These are phyloP conservation scores for Ophioninae sp. DNA, from an alignment of 2,888 invertebrate genomes.

Conservation along the genomic window DNA sequence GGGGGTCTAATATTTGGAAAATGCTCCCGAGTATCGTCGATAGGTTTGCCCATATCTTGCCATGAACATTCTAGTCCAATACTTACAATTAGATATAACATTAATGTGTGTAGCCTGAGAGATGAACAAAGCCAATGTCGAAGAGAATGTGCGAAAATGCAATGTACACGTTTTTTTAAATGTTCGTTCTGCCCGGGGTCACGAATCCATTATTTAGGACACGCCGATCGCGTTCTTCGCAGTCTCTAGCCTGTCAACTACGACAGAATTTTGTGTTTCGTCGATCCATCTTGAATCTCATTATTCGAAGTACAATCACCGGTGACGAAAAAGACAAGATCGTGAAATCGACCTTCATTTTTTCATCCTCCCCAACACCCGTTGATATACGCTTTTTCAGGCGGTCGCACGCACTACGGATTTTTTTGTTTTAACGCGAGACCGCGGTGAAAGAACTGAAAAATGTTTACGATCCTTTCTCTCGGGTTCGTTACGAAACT, in stretches of 20 bases:
- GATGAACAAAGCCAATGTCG: constrained; percentile 27
- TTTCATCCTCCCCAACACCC: neutral
- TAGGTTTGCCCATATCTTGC: constrained; percentile 56
- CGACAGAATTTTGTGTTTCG: neutral
- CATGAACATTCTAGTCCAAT: constrained; percentile 67
- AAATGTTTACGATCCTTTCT: constrained; percentile 33
- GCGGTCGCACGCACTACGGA: constrained; percentile 36
- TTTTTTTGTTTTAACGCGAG: neutral
- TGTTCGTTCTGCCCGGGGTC: neutral
- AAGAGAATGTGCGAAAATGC: neutral
- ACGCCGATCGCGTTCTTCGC: too few relatives aligned
- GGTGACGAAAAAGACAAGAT: neutral
- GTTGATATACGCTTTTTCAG: constrained; percentile 19
- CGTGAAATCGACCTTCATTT: neutral
- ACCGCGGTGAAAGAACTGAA: constrained; percentile 6
- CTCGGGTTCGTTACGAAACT: constrained; percentile 40
- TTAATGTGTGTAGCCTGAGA: constrained; percentile 55
- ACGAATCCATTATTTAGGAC: neutral
- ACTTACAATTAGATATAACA: constrained; percentile 60
- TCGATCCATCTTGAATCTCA: constrained; percentile 20
- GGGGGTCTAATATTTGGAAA: neutral
- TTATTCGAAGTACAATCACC: neutral
- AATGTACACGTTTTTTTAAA: neutral
- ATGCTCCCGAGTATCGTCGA: constrained; percentile 31
- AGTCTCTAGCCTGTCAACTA: too few relatives aligned